These are phyloP conservation scores for Eretmochelys imbricata DNA, from an alignment of 2,113 vertebrate species.

Conservation along the genomic window DNA sequence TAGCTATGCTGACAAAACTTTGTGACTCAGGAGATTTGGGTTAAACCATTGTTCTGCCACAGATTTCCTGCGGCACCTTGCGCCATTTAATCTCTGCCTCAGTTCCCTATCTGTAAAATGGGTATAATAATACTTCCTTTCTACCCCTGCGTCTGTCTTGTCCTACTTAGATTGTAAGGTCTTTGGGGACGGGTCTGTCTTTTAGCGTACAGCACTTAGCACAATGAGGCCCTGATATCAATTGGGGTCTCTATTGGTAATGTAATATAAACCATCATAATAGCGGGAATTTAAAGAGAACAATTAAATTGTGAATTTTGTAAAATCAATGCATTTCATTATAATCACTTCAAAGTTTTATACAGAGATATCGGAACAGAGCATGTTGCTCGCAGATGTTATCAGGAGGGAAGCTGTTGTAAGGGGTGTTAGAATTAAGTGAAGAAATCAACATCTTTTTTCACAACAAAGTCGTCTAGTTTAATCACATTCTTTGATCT, in stretches of 20 bases:
- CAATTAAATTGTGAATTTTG: not conserved
- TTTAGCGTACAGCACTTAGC: not conserved
- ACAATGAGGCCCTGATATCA: not conserved
- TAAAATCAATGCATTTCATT: not conserved
- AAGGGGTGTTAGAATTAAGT: not conserved
- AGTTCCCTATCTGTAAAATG: not conserved
- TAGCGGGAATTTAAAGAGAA: not conserved
- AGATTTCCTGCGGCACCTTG: not conserved
- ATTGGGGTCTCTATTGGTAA: not conserved
- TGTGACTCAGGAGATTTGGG: not conserved
- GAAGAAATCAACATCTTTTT: not conserved
- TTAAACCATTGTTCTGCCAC: not conserved
- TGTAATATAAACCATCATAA: not conserved
- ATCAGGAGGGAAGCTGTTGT: not conserved
- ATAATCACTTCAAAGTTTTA: not conserved
- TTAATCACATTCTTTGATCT: conserved; percentile 3
- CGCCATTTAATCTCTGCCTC: not conserved
- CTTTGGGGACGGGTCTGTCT: not conserved
- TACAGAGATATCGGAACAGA: not conserved
- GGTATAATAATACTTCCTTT: not conserved
- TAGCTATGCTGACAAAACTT: not conserved
- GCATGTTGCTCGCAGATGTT: not conserved
- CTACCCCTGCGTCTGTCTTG: not conserved
- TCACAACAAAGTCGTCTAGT: not conserved
- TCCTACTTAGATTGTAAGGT: not conserved